Base-by-base conservation (phyloP, 2,113 vertebrate species). In the Perca schrenkii region DNA sequence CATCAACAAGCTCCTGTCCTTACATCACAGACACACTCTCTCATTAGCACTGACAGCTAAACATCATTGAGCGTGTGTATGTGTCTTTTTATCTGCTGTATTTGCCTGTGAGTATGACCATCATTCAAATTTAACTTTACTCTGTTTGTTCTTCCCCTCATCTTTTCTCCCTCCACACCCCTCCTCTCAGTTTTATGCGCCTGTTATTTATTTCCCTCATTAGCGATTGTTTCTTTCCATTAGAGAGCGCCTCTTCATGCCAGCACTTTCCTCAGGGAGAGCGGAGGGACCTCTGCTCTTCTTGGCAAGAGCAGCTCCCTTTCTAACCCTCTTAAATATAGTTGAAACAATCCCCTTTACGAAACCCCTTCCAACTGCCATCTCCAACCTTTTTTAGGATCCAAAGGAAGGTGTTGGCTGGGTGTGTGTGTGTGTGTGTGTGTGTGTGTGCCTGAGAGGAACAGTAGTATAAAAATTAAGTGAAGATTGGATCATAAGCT, bases 31-130 rank as follows among this genome's bases (percentile, higher is more conserved):
- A 63, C 76, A 40, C 88, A 56, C 65, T 21, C 58, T 77, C 88
- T 94, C 91, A 93, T 93, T 93, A 93, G 85, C 88, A 79, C 10
- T 84, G 90, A 93, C 92, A 91, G 90, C 77, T 79, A 79, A 92
- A 93, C 89, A 90, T 87, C 88, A 74, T 65, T 25, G 75, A 43
- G 60, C 50, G 58, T 67, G 72, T 47, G 75, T 52, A 61, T 53
- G 40, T 15, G 72, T 57, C 50, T 79, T 21, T 60, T 58, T 80
- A 64, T 77, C 62, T 40, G 47, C 77, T 71, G 62, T 73, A 50
- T 79, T 73, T 61, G 36, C 66, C 81, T 64, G 67, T 5, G 15
- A 77, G 72, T 74, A 77, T 80, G 69, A 88, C 79, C 67, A 72
- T 88, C 83, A 82, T 85, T 90, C 87, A 86, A 88, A 89, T 92